Base-by-base conservation (phyloP, 2,888 invertebrate species). In the Latrodectus hesperus region DNA sequence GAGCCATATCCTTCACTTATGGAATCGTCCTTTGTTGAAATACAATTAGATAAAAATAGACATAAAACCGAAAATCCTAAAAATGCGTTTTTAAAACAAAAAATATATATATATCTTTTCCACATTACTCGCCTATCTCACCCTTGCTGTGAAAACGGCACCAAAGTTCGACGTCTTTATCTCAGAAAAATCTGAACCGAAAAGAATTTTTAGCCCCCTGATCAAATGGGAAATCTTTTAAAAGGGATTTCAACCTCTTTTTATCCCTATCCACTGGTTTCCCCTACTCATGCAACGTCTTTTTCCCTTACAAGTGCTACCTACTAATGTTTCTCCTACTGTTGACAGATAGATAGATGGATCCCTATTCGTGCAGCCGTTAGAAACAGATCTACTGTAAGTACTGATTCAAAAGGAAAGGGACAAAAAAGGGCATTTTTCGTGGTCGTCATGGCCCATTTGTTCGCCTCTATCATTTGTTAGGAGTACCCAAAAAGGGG, bases 401-500 rank as follows among this genome's bases (percentile, higher is more conserved):
- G 82, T 67, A 70, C 67, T 75, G 82, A 75, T 68, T 82, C 82
- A 53, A 77, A 65, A 65, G 60, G 53, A 71, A 53, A 80, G 51
- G 52, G 51, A 22, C 16, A 51, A 68, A 74, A 67, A 78, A 26
- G 51, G 73, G 72, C 51, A 78, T 78, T 75, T 85, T 76, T 55
- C 49, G 86, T 68, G 86, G 86, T 85, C 80, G 81, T 81, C 86
- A 77, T 53, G 86, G 81, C 14, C 86, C 86, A 87, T 87, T 87
- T 87, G 77, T 77, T 64, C 72, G 26, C 51, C 51, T n/a, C 53
- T 49, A 53, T 80, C 81, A 87, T 87, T 87, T 87, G 86, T 81
- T 81, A 87, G 53, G 53, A 77, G 70, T 72, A 64, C 51, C 70
- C 60, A 52, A 49, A 26, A 67, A 67, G 67, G 76, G 22, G 14